Base-by-base conservation (phyloP, 1,140 invertebrate genomes). In the Drosophila lacteicornis region DNA sequence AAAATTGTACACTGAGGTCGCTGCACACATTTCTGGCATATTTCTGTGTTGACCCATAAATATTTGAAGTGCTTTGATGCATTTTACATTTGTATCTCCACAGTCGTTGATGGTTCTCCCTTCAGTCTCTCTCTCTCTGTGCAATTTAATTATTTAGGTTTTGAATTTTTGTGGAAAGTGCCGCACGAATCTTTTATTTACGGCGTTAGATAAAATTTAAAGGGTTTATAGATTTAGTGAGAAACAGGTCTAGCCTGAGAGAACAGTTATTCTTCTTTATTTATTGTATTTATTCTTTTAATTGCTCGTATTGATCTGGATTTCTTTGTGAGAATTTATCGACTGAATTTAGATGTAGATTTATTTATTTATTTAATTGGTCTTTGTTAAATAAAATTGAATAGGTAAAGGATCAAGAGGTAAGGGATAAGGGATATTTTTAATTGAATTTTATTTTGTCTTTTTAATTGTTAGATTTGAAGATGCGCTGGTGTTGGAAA, bases 41-140 rank as follows among this genome's bases (percentile, higher is more conserved):
- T 75, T 65, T 76, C 59, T 56, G 33, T 75, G 59, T 66, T 78
- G 75, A 78, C 56, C 75, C 75, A 78, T 78, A 78, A 78, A 78
- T 78, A 78, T 78, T 78, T 78, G 50, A 78, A 78, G 50, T 78
- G 56, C 43, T 78, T 74, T 74, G 70, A 74, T 60, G 69, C 68
- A 74, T 73, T 51, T 73, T 59, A 49, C 67, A 73, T 59, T 60
- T 74, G 25, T 73, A 51, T 73, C 55, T 74, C 50, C 38, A 11
- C 13, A n/a, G 22, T 36, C 22, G 9, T 22, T 45, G 17, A 4
- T 45, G n/a, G 12, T 38, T 22, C 40, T 27, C 19, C 40, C 27
- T 30, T 30, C 27, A 7, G 27, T 58, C 49, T 36, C 30, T 43
- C 42, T 27, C 30, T 55, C 17, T 22, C 17, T n/a, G 30, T 17